A percentile compares a stretch with the other conserved stretches of the same genome.
Conservation (phyloP, 1,140 invertebrate species). For the Trichonephila clavata region DNA sequence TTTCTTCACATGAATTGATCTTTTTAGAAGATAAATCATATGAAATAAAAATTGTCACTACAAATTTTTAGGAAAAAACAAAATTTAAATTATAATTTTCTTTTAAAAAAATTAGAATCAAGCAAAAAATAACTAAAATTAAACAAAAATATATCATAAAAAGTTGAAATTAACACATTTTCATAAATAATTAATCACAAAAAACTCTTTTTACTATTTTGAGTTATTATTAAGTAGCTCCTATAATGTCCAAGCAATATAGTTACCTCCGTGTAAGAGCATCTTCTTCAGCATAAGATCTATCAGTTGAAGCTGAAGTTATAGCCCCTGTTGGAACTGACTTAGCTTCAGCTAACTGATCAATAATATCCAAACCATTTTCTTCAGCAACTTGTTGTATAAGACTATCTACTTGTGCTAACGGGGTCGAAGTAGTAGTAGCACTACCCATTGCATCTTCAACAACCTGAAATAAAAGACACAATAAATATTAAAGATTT, state of each 20-base stretch:
- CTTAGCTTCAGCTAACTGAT: constrained; percentile 74
- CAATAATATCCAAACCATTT: constrained; percentile 78
- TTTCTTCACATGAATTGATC: too few species aligned
- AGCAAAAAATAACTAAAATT: too few species aligned
- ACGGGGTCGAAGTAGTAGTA: constrained; percentile 96
- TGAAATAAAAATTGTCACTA: too few species aligned
- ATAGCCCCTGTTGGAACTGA: constrained; percentile 71
- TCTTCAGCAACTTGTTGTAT: constrained; percentile 78
- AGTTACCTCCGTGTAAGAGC: constrained; percentile 72
- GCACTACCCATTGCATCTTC: constrained; percentile 99
- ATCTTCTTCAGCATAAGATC: constrained; percentile 72
- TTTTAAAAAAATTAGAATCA: too few species aligned
- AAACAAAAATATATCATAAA: too few species aligned
- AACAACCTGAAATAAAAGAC: constrained; percentile 89
- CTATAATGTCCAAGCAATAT: neutral
- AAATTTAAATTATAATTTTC: too few species aligned
- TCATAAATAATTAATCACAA: too few species aligned
- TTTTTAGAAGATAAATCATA: too few species aligned
- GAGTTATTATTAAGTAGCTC: too few species aligned
- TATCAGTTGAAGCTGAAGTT: constrained; percentile 50
- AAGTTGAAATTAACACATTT: too few species aligned
- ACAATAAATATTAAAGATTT: neutral
- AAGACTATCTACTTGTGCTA: constrained; percentile 93
- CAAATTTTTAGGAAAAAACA: too few species aligned
- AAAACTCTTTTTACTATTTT: too few species aligned